phyloP scores from a whole-genome alignment of 2,113 vertebrate genomes.

The Platichthys stellatus region DNA sequence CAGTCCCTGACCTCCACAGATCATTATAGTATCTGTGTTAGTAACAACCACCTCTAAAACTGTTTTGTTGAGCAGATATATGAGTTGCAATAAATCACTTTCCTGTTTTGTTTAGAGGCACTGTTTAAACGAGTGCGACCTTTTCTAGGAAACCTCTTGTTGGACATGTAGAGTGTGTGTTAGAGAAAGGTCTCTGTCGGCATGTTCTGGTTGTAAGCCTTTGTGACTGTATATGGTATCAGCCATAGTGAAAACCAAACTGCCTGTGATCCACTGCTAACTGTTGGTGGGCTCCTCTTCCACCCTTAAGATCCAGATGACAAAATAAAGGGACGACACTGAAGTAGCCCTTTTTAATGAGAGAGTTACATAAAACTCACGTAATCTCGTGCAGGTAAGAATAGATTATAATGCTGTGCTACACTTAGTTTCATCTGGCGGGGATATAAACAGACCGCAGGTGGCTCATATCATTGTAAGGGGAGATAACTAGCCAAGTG shows the following conservation, averaged over 20 bases:
- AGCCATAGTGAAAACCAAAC: neutral
- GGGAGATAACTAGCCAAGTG: neutral
- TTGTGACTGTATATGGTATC: slow-evolving; percentile 1
- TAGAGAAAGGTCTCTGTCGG: neutral
- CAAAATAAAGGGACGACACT: neutral
- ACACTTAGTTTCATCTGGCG: neutral
- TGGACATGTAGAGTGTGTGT: neutral
- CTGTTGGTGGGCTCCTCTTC: neutral
- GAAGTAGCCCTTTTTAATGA: neutral
- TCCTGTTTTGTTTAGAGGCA: too few species aligned
- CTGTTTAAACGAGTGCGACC: too few species aligned
- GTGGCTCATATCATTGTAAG: slow-evolving; percentile 5
- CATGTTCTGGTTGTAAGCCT: neutral
- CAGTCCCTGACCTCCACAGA: too few species aligned
- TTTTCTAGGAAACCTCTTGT: neutral
- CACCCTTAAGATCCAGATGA: neutral
- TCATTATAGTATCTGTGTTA: too few species aligned
- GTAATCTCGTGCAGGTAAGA: slow-evolving; percentile 14
- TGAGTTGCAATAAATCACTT: too few species aligned
- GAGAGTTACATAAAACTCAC: neutral
- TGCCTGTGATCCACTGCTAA: neutral
- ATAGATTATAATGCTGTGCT: neutral
- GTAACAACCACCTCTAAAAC: too few species aligned
- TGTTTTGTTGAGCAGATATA: too few species aligned
- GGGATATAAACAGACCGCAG: neutral